Percentiles rank a stretch among this genome's conserved stretches.
Conservation (phyloP, 1,140 invertebrate species). For the Leptinotarsa defecta region DNA sequence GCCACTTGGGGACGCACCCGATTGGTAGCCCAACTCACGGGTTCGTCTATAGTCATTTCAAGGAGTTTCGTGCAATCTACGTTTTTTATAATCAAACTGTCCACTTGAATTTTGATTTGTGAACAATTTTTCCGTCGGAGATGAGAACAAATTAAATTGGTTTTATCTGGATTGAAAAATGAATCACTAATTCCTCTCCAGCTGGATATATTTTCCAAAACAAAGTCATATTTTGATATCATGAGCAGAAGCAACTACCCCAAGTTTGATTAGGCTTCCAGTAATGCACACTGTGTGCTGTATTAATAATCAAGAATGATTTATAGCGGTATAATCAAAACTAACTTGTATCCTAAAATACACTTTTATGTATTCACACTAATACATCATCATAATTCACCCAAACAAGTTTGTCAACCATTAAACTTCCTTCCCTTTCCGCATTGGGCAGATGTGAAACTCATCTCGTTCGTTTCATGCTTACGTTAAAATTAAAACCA, state of each 20-base stretch:
- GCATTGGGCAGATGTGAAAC: slow-evolving; percentile 35
- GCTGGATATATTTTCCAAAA: too few relatives aligned
- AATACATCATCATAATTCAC: slow-evolving; percentile 43
- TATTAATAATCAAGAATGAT: slow-evolving; percentile 42
- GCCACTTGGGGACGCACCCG: too few relatives aligned
- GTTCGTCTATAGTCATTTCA: too few relatives aligned
- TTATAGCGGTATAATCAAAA: slow-evolving; percentile 42
- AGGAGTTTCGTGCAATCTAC: too few relatives aligned
- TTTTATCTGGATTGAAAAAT: too few relatives aligned
- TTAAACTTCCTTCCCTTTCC: slow-evolving; percentile 33
- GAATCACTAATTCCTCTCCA: too few relatives aligned
- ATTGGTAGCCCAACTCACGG: too few relatives aligned
- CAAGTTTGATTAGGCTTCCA: slow-evolving; percentile 13
- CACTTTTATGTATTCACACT: slow-evolving; percentile 40
- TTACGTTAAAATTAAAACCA: slow-evolving; percentile 52
- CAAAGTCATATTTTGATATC: background rate
- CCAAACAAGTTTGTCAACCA: slow-evolving; percentile 35
- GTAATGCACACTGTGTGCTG: slow-evolving; percentile 14
- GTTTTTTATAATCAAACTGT: too few relatives aligned
- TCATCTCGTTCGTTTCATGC: slow-evolving; percentile 19
- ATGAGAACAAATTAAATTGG: too few relatives aligned
- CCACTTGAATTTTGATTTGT: too few relatives aligned
- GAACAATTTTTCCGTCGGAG: too few relatives aligned
- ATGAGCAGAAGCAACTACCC: slow-evolving; percentile 13
- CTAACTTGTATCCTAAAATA: slow-evolving; percentile 38